Conservation (phyloP, 2,888 invertebrate genomes). For the Disparrhopalites patrizii region DNA sequence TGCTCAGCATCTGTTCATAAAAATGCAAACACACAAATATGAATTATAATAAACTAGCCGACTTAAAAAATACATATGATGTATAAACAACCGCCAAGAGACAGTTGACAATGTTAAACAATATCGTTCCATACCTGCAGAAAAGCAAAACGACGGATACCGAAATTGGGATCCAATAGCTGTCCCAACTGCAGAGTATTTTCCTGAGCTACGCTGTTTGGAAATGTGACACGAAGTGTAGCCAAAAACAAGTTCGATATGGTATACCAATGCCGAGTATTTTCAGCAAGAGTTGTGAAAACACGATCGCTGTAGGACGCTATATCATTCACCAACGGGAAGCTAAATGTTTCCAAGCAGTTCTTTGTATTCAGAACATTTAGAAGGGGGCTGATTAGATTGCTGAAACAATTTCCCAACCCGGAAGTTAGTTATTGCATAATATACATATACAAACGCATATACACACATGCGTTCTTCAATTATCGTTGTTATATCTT, state of each 20-base stretch:
- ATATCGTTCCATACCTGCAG: constrained; percentile 9
- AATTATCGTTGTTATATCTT: too few relatives aligned
- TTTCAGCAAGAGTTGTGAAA: constrained; percentile 33
- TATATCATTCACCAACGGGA: constrained; percentile 43
- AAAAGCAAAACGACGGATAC: constrained; percentile 14
- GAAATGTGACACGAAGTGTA: constrained; percentile 33
- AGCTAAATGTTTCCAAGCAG: constrained; percentile 44
- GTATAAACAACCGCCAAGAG: too few relatives aligned
- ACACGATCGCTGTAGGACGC: constrained; percentile 31
- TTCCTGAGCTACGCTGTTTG: constrained; percentile 11
- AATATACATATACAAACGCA: too few relatives aligned
- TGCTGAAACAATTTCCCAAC: constrained; percentile 15
- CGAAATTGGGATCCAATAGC: constrained; percentile 10
- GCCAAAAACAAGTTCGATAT: constrained; percentile 40
- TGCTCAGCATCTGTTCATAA: constrained; percentile 40
- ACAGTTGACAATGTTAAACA: neutral
- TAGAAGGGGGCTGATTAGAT: constrained; percentile 36
- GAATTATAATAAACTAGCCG: neutral
- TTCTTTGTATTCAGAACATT: constrained; percentile 38
- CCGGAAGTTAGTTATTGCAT: too few relatives aligned
- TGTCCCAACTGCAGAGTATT: constrained; percentile 12
- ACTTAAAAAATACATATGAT: neutral
- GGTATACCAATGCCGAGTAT: constrained; percentile 30
- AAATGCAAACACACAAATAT: neutral
- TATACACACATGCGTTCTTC: too few relatives aligned